phyloP scores from a whole-genome alignment of 2,113 vertebrate species.

The Pycnonotus jocosus region DNA sequence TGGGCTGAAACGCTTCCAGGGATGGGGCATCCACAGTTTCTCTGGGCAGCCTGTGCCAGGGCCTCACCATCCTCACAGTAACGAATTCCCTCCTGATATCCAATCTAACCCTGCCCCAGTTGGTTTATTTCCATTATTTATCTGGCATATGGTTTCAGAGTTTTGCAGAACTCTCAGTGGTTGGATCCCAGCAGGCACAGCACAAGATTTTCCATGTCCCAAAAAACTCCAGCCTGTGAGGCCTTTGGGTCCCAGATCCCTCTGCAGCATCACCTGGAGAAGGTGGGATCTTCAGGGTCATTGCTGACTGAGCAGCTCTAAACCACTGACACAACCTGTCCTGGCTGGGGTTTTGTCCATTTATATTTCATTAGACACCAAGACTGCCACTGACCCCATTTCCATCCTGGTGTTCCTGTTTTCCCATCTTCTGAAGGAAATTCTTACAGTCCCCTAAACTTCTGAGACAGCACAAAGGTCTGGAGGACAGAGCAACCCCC shows the following conservation, averaged over 20 bases:
- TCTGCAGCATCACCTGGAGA: background rate
- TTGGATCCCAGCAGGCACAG: background rate
- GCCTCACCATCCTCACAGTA: background rate
- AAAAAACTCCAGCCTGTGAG: background rate
- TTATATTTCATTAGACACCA: background rate
- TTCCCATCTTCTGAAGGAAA: background rate
- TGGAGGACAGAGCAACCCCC: background rate
- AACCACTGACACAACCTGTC: background rate
- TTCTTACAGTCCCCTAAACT: background rate
- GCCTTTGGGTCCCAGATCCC: background rate
- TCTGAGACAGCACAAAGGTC: background rate
- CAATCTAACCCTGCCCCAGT: too few relatives aligned
- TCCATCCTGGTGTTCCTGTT: background rate
- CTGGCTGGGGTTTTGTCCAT: background rate
- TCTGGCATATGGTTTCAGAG: background rate
- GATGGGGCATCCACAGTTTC: background rate
- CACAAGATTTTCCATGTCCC: rapidly evolving
- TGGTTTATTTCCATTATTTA: background rate
- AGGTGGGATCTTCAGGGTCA: background rate
- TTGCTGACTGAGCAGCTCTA: background rate
- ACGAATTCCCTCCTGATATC: background rate
- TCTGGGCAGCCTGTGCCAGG: background rate
- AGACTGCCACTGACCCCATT: background rate
- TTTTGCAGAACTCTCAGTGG: background rate
- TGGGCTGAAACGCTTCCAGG: background rate